These are phyloP conservation scores for Drosophila hydei DNA, from an alignment of 1,140 invertebrate genomes.

Conservation along the genomic window DNA sequence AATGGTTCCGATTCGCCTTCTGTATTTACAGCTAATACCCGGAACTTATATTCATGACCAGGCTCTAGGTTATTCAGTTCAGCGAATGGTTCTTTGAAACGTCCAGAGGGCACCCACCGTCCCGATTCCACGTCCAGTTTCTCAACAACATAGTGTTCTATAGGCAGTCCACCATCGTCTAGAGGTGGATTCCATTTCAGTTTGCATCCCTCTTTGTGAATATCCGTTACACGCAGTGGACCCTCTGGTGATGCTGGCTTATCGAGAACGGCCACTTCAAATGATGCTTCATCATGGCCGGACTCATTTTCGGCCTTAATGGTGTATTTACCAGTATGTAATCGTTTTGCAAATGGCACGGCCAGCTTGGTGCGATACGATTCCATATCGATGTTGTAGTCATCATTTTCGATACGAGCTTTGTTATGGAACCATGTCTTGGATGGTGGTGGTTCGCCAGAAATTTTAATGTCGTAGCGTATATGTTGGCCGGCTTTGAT, in stretches of 20 bases:
- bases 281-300: conserved; percentile 95
- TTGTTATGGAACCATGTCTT: conserved; percentile 95
- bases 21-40: conserved; percentile 96
- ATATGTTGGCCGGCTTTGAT: conserved; percentile 94
- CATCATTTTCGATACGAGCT: conserved; percentile 87
- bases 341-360: conserved; percentile 89
- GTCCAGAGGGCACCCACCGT: conserved; percentile 92
- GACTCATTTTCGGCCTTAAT: conserved; percentile 96
- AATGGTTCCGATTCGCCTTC: conserved; percentile 97
- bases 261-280: conserved; percentile 94
- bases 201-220: conserved; percentile 96
- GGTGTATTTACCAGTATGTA: conserved; percentile 93
- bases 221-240: conserved; percentile 93
- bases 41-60: conserved; percentile 98
- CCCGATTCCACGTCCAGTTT: conserved; percentile 94
- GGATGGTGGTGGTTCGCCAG: conserved; percentile 93
- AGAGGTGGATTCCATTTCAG: conserved; percentile 97
- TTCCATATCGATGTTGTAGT: conserved; percentile 91
- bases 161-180: conserved; percentile 95
- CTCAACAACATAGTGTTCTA: conserved; percentile 96
- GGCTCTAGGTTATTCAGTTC: conserved; percentile 93
- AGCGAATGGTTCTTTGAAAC: conserved; percentile 92
- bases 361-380: conserved; percentile 94
- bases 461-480: conserved; percentile 94
- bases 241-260: conserved; percentile 96